Conservation (phyloP, 2,888 invertebrate species). For the Melanotus villosus region DNA sequence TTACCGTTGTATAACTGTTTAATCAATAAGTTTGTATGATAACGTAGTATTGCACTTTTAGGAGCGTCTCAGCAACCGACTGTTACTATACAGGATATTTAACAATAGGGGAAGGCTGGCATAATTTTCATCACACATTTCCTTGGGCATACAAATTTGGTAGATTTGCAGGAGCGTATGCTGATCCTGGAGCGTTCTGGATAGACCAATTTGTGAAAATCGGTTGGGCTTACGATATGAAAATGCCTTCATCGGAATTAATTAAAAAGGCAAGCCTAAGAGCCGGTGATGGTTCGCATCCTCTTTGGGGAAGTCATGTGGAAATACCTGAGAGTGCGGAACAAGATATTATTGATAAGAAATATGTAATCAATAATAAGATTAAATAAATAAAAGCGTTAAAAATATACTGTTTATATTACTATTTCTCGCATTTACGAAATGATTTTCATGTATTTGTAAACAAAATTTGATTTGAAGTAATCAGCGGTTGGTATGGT, state of each 20-base stretch:
- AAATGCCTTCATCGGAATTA: slow-evolving; percentile 77
- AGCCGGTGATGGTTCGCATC: slow-evolving; percentile 78
- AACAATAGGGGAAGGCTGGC: slow-evolving; percentile 84
- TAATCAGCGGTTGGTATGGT: no score
- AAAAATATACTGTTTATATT: no score
- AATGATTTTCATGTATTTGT: no score
- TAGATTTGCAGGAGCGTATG: slow-evolving; percentile 77
- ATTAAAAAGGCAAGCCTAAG: slow-evolving; percentile 77
- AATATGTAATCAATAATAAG: background rate
- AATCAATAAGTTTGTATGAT: no score
- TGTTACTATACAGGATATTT: slow-evolving; percentile 81
- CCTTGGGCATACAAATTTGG: slow-evolving; percentile 95
- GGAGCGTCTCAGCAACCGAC: slow-evolving; percentile 81
- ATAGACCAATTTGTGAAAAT: slow-evolving; percentile 80
- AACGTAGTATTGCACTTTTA: no score
- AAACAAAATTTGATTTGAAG: no score
- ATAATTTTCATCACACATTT: slow-evolving; percentile 95
- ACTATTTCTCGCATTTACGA: no score
- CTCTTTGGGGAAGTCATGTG: slow-evolving; percentile 62
- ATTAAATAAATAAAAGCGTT: background rate
- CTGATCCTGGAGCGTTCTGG: slow-evolving; percentile 74
- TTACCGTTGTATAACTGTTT: no score
- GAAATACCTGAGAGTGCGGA: slow-evolving; percentile 24
- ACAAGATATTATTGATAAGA: background rate
- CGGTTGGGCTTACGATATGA: slow-evolving; percentile 84